Evolutionary conservation across 1,140 invertebrate species (phyloP).

Genomic region (Zophobas morio): DNA sequence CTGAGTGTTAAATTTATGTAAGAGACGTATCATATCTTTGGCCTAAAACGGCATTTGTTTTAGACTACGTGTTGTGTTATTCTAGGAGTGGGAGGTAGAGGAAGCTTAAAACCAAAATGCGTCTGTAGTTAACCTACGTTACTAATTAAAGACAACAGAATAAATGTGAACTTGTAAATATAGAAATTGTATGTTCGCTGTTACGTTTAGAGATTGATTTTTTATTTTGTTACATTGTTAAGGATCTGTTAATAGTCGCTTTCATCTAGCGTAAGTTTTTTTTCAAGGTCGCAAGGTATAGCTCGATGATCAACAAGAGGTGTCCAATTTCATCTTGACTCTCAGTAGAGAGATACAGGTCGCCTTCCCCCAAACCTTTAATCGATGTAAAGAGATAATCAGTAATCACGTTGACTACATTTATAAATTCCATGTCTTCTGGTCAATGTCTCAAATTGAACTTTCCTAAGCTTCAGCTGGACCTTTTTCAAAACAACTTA

Average conservation of each 20-base stretch:
- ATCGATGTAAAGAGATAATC: conserved; percentile 34
- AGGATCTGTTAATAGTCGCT: conserved; percentile 49
- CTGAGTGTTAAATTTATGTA: conserved; percentile 40
- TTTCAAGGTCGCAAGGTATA: conserved; percentile 22
- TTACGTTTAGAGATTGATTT: conserved; percentile 37
- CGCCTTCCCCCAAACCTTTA: background rate
- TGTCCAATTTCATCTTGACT: background rate
- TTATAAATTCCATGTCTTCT: conserved; percentile 41
- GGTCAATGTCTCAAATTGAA: conserved; percentile 39
- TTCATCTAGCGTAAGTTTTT: conserved; percentile 39
- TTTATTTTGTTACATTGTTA: conserved; percentile 55
- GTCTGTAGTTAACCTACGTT: conserved; percentile 50
- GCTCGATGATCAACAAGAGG: conserved; percentile 11
- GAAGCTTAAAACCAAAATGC: conserved; percentile 49
- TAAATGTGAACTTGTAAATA: conserved; percentile 61
- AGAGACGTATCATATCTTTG: conserved; percentile 55
- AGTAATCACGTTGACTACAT: conserved; percentile 42
- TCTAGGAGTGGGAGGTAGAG: conserved; percentile 48
- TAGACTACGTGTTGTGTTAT: conserved; percentile 56
- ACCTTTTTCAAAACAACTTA: conserved; percentile 2
- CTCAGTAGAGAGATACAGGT: background rate
- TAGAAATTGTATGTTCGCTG: conserved; percentile 50
- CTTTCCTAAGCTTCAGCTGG: conserved; percentile 27
- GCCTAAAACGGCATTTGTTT: conserved; percentile 56
- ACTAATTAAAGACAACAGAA: conserved; percentile 52